Conservation (phyloP, 2,113 vertebrate species). For the Stomatorhinus ivindoensis region DNA sequence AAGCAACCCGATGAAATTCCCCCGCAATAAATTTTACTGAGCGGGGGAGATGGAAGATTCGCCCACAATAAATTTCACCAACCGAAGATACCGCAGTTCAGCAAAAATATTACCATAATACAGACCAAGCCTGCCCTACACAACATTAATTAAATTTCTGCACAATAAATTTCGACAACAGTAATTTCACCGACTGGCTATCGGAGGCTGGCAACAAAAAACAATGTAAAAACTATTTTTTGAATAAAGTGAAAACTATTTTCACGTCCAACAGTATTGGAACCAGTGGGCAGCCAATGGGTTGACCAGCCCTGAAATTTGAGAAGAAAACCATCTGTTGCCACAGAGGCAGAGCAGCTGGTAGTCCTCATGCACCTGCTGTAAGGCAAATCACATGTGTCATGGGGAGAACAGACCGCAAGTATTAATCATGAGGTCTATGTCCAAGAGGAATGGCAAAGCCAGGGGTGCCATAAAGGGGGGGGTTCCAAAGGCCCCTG, state of each 20-base stretch:
- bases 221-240: not conserved
- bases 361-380: not conserved
- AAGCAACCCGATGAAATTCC: not conserved
- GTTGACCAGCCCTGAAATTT: not conserved
- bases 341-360: not conserved
- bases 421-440: not conserved
- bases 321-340: not conserved
- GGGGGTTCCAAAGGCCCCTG: not conserved
- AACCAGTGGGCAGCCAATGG: not conserved
- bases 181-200: not conserved
- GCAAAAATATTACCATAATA: not conserved
- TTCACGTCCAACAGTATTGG: not conserved
- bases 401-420: not conserved
- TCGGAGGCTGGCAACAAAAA: not conserved
- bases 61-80: not conserved
- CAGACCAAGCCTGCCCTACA: not conserved
- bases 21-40: not conserved
- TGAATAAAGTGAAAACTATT: not conserved
- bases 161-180: not conserved
- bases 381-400: not conserved
- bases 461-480: not conserved
- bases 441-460: not conserved
- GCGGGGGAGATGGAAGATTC: not conserved
- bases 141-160: not conserved
- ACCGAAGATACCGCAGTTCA: not conserved